phyloP scores from a whole-genome alignment of 2,888 invertebrate genomes.

The Ochropleura leucogaster region DNA sequence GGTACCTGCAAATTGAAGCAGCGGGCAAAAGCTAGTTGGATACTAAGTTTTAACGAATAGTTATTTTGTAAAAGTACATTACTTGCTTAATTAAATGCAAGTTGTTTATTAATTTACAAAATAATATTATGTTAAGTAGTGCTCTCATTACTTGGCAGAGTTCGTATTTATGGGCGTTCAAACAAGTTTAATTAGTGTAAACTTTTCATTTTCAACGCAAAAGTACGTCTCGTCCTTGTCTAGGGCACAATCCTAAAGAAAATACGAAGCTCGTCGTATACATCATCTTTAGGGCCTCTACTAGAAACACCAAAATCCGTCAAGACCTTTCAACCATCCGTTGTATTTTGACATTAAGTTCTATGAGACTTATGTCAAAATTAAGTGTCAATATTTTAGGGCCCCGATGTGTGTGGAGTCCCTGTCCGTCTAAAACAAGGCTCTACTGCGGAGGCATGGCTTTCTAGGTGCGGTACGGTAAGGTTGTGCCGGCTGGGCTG shows the following conservation, averaged over 20 bases:
- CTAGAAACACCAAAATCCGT: background rate
- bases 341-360: too few relatives aligned
- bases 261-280: background rate
- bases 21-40: too few relatives aligned
- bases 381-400: too few relatives aligned
- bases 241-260: background rate
- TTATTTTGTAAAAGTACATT: conserved; percentile 15
- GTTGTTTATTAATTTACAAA: conserved; percentile 31
- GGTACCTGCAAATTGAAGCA: too few relatives aligned
- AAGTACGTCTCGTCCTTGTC: conserved; percentile 13
- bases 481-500: too few relatives aligned
- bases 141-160: conserved; percentile 29
- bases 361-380: too few relatives aligned
- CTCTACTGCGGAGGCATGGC: too few relatives aligned
- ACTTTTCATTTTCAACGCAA: conserved; percentile 24
- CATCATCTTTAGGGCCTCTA: background rate
- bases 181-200: conserved; percentile 49
- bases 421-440: too few relatives aligned
- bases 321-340: background rate
- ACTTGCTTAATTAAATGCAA: conserved; percentile 43
- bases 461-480: too few relatives aligned
- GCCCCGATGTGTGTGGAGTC: too few relatives aligned
- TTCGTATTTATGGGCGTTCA: conserved; percentile 27
- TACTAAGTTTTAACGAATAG: conserved; percentile 13
- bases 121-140: conserved; percentile 37